These are phyloP conservation scores for Ophioninae sp. DNA, from an alignment of 2,888 invertebrate genomes.

Conservation along the genomic window DNA sequence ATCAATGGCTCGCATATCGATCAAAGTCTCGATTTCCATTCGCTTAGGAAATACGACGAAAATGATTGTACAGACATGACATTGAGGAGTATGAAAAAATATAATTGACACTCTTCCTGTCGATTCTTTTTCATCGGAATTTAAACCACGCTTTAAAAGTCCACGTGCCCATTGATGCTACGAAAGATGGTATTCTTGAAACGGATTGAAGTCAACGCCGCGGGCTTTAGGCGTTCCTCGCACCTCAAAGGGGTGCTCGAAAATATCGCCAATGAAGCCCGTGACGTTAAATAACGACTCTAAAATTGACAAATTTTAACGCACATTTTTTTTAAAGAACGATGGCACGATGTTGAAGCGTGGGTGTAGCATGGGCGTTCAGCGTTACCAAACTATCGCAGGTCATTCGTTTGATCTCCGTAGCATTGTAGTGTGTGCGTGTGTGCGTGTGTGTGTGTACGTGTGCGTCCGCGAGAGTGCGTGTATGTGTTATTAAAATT, in stretches of 20 bases:
- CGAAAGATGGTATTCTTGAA: slow-evolving; percentile 32
- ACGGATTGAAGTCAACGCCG: slow-evolving; percentile 1
- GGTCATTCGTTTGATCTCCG: slow-evolving; percentile 79
- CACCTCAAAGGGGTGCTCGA: background rate
- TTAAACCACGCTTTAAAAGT: slow-evolving; percentile 48
- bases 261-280: slow-evolving; percentile 8
- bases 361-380: slow-evolving; percentile 56
- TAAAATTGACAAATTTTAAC: background rate
- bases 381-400: slow-evolving; percentile 78
- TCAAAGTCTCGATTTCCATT: slow-evolving; percentile 7
- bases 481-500: slow-evolving; percentile 50
- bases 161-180: slow-evolving; percentile 50
- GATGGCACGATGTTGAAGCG: slow-evolving; percentile 29
- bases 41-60: slow-evolving; percentile 46
- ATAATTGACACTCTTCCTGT: slow-evolving; percentile 4
- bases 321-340: slow-evolving; percentile 1
- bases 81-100: background rate
- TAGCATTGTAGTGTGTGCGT: slow-evolving; percentile 76
- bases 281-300: slow-evolving; percentile 44
- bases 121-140: slow-evolving; percentile 46
- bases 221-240: background rate
- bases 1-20: background rate
- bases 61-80: slow-evolving; percentile 14
- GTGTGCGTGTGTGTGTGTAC: slow-evolving; percentile 13
- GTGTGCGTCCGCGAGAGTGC: background rate